Base-by-base conservation (phyloP, 2,113 vertebrate genomes). In the Phyllostomus hastatus region DNA sequence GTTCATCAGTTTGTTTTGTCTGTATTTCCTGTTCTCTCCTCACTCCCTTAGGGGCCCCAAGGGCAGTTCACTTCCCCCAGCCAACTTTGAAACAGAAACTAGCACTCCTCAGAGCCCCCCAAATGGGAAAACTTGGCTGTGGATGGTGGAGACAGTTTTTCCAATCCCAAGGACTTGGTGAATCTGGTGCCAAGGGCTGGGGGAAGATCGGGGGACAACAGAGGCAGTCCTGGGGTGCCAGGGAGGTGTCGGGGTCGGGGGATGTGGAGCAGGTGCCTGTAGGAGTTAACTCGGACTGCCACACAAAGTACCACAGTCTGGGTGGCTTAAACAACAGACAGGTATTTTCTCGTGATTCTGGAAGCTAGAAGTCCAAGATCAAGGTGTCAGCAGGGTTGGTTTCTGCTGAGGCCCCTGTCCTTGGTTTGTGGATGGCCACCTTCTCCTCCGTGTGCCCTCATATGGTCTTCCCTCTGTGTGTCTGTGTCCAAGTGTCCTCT, bases 261-360 rank as follows among this genome's bases (percentile, higher is more conserved):
- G n/a, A 6, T 54, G 35, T 89, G 61, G 12, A 54, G 31, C 38
- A n/a, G 35, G 33, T 3, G 15, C 48, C 59, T 3, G 4, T 46
- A 6, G 22, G 31, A 14, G 10, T 46, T 43, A 57, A 9, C 50
- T 24, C 4, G 3, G 69, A 52, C 16, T 6, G 31, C 66, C 50
- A 1, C 3, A 17, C 0, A 12, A 69, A 20, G 33, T 2, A 9
- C 12, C 41, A 28, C 38, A 52, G 7, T 1, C 5, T 41, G 38
- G 12, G 24, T 7, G 24, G 41, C 48, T 69, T 59, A 14, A 7
- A 43, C 54, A 61, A 10, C 8, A 70, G 5, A 33, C 38, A 50
- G 20, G 24, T 48, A 7, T 76, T 82, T 64, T 41, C 69, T 79
- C 1, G 0, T 43, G 26, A 35, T 70, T 73, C 67, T 38, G 26